These are phyloP conservation scores for Barbus barbus DNA, from an alignment of 2,113 vertebrate genomes.

Conservation along the genomic window DNA sequence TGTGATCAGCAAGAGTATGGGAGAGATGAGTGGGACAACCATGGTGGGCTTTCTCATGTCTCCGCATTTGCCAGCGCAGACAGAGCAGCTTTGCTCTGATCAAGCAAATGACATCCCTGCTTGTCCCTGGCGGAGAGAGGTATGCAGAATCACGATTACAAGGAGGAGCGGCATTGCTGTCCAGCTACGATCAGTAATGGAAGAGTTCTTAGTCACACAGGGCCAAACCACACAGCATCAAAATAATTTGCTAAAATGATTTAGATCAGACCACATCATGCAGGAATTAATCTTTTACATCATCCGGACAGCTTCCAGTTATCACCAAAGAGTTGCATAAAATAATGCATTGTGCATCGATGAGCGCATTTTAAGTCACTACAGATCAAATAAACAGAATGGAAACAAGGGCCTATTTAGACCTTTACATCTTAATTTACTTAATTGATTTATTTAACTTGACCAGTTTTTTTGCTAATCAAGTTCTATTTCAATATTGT, in stretches of 20 bases:
- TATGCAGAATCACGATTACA: constrained; percentile 25
- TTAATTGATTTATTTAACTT: not conserved
- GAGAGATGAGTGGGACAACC: constrained; percentile 34
- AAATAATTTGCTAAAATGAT: constrained; percentile 59
- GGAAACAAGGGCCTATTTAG: constrained; percentile 50
- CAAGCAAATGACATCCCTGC: constrained; percentile 26
- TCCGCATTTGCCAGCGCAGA: constrained; percentile 42
- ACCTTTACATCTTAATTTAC: not conserved
- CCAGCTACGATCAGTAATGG: constrained; percentile 50
- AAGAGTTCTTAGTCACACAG: constrained; percentile 55
- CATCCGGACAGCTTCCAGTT: constrained; percentile 46
- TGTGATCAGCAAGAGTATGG: constrained; percentile 50
- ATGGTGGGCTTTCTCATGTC: constrained; percentile 43
- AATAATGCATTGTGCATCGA: constrained; percentile 53
- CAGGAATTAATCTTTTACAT: constrained; percentile 58
- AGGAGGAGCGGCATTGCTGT: constrained; percentile 8
- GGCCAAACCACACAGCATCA: constrained; percentile 52
- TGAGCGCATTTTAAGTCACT: constrained; percentile 53
- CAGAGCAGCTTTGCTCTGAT: constrained; percentile 28
- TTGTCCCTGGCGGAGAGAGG: constrained; percentile 39
- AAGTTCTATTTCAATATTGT: not conserved
- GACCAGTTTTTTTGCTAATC: not conserved
- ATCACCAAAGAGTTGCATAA: constrained; percentile 48
- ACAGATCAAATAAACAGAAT: constrained; percentile 60
- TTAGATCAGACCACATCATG: constrained; percentile 56